These are phyloP conservation scores for Plodia interpunctella DNA, from an alignment of 1,140 invertebrate species.

Conservation along the genomic window DNA sequence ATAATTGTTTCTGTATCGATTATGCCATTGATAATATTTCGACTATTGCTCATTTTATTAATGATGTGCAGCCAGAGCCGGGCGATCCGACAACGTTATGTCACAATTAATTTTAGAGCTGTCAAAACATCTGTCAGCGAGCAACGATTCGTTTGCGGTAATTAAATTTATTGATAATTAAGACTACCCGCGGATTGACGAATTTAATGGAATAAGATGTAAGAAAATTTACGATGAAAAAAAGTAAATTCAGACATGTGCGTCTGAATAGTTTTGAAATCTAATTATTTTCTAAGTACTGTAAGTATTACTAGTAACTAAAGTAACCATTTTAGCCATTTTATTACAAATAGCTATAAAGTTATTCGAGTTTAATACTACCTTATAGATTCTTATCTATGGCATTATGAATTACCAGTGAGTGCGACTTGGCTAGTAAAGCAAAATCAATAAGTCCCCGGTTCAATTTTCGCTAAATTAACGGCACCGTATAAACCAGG, in stretches of 20 bases:
- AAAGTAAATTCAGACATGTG: no score
- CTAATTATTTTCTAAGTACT: no score
- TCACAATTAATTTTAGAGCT: slow-evolving; percentile 73
- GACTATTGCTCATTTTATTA: slow-evolving; percentile 76
- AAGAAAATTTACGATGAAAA: background rate
- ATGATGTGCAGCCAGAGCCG: slow-evolving; percentile 72
- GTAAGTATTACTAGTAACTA: no score
- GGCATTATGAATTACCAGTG: background rate
- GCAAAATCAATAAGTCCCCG: slow-evolving; percentile 44
- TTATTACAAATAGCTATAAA: background rate
- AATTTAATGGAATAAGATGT: background rate
- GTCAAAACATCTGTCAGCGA: slow-evolving; percentile 72
- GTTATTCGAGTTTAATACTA: background rate
- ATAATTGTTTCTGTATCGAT: slow-evolving; percentile 77
- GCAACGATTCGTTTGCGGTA: slow-evolving; percentile 45
- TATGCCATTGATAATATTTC: slow-evolving; percentile 77
- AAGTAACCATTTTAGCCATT: no score
- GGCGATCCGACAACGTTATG: slow-evolving; percentile 62
- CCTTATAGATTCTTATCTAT: background rate
- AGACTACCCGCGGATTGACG: slow-evolving; percentile 5
- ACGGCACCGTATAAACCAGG: slow-evolving; percentile 76
- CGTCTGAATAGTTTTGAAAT: no score
- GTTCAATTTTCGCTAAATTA: slow-evolving; percentile 75
- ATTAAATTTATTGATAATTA: slow-evolving; percentile 48
- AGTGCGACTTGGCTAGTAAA: slow-evolving; percentile 6